These are phyloP conservation scores for Acipenser oxyrinchus DNA, from an alignment of 2,797 vertebrate genomes.

Conservation along the genomic window DNA sequence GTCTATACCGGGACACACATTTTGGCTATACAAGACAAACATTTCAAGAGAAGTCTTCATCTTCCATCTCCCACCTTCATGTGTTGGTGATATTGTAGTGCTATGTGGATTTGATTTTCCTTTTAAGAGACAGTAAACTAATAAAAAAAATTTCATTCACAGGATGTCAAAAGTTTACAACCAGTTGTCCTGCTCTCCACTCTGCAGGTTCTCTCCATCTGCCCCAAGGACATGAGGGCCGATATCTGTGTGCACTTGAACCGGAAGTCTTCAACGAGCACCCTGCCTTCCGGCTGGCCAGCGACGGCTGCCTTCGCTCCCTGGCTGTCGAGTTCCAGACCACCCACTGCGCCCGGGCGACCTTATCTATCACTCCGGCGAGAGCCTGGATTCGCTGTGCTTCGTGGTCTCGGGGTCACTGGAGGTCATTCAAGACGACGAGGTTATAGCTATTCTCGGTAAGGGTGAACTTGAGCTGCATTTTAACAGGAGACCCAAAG, in stretches of 20 bases:
- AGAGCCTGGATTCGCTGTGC: constrained; percentile 78
- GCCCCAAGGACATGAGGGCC: constrained; percentile 82
- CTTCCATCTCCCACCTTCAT: too few relatives aligned
- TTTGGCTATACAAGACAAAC: too few relatives aligned
- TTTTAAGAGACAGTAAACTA: too few relatives aligned
- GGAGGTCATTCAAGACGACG: constrained; percentile 83
- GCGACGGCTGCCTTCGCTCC: constrained; percentile 74
- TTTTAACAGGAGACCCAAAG: too few relatives aligned
- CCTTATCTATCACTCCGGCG: constrained; percentile 80
- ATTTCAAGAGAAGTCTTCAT: too few relatives aligned
- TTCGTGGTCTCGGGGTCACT: constrained; percentile 80
- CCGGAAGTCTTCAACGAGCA: constrained; percentile 81
- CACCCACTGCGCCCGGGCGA: constrained; percentile 79
- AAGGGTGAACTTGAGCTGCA: constrained; percentile 28
- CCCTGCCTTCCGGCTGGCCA: constrained; percentile 77
- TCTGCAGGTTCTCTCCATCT: constrained; percentile 74
- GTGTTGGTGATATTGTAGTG: too few relatives aligned
- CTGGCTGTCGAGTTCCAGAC: constrained; percentile 81
- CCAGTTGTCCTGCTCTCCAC: constrained; percentile 9
- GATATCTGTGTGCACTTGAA: constrained; percentile 83
- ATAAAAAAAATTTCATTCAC: too few relatives aligned
- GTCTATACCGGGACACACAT: too few relatives aligned
- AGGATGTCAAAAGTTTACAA: too few relatives aligned
- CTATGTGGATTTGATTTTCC: too few relatives aligned
- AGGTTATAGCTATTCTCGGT: constrained; percentile 85